These are phyloP conservation scores for Sternotherus odoratus DNA, from an alignment of 2,797 vertebrate genomes.

Conservation along the genomic window DNA sequence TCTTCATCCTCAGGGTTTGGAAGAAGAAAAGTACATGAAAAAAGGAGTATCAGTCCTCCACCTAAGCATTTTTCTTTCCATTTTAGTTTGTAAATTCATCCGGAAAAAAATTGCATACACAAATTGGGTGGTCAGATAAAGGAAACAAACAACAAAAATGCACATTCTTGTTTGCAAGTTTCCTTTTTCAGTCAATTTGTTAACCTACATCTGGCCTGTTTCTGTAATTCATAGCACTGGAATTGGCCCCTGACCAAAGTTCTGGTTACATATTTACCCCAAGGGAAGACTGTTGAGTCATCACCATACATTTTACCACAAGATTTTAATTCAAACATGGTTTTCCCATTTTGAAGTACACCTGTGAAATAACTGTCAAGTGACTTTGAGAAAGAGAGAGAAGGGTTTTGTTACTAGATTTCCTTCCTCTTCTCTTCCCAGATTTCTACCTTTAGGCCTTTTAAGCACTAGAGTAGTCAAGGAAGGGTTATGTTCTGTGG, in stretches of 20 bases:
- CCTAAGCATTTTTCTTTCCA: neutral
- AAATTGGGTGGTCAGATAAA: neutral
- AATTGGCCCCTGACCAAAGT: neutral
- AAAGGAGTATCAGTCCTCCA: neutral
- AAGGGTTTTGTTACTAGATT: neutral
- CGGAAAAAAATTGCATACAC: neutral
- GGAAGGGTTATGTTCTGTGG: neutral
- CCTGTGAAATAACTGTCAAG: slow-evolving; percentile 2
- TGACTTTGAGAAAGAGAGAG: neutral
- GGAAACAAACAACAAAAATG: neutral
- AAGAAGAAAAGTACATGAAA: neutral
- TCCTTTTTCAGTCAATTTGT: neutral
- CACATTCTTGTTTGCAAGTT: neutral
- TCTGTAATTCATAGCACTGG: neutral
- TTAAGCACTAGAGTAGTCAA: neutral
- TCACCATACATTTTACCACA: neutral
- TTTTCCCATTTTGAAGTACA: slow-evolving; percentile 37
- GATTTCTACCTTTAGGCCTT: neutral
- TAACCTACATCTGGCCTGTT: neutral
- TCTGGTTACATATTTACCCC: neutral
- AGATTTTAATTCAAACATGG: neutral
- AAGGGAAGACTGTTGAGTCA: neutral
- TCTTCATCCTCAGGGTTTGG: neutral
- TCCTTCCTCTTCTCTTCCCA: neutral
- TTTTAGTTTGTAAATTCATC: neutral